A percentile compares a stretch with the other conserved stretches of the same genome.
Evolutionary conservation across 2,888 invertebrate species (phyloP).

Genomic region (Hirudinaria manillensis): DNA sequence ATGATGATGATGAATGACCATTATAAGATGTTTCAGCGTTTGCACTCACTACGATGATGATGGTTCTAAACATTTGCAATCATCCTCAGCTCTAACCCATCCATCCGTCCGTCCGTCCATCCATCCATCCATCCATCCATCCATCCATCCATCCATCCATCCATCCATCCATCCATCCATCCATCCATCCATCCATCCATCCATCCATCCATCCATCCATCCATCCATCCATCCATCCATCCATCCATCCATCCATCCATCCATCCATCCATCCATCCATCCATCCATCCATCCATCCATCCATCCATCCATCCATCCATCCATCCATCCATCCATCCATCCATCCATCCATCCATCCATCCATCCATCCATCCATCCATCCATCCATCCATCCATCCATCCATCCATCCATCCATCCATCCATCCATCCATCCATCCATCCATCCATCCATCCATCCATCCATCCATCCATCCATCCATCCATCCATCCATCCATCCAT

Average conservation of each 20-base stretch:
- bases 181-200: slow-evolving; percentile 24
- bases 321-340: neutral
- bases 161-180: slow-evolving; percentile 19
- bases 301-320: slow-evolving; percentile 20
- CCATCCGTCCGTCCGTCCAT: slow-evolving; percentile 13
- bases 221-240: slow-evolving; percentile 18
- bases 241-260: slow-evolving; percentile 13
- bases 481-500: neutral
- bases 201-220: slow-evolving; percentile 18
- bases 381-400: neutral
- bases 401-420: neutral
- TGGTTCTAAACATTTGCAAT: neutral
- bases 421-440: neutral
- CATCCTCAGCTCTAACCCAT: neutral
- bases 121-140: slow-evolving; percentile 14
- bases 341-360: neutral
- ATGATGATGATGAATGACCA: slow-evolving; percentile 26
- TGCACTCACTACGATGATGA: too few relatives aligned
- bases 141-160: slow-evolving; percentile 15
- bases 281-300: slow-evolving; percentile 8
- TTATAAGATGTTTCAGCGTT: neutral
- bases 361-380: neutral
- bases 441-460: neutral
- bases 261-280: slow-evolving; percentile 21
- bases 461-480: neutral